Evolutionary conservation across 2,888 invertebrate genomes (phyloP).

Genomic region (Zygothrica quintamaculata): DNA sequence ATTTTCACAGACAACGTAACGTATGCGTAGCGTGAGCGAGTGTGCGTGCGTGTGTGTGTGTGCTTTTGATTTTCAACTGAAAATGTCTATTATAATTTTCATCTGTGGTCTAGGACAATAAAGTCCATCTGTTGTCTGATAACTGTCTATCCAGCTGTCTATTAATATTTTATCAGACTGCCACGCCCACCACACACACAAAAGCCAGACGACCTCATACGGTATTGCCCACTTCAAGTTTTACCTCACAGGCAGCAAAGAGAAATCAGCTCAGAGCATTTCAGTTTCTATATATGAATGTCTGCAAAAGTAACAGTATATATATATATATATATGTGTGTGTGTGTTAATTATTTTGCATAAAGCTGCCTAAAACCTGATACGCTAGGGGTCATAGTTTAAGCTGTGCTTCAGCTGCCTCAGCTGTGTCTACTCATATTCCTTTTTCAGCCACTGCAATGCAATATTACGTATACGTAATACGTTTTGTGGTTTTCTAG

Average conservation of each 20-base stretch:
- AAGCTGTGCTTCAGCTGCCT: too few relatives aligned
- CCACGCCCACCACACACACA: conserved; percentile 49
- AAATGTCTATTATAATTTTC: conserved; percentile 76
- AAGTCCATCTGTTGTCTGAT: conserved; percentile 84
- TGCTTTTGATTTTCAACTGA: conserved; percentile 67
- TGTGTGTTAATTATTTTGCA: conserved; percentile 80
- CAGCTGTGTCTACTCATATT: conserved; percentile 19
- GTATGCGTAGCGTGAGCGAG: conserved; percentile 45
- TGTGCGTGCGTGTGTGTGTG: conserved; percentile 27
- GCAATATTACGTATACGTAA: conserved; percentile 78
- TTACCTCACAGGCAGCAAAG: conserved; percentile 23
- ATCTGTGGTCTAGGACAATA: conserved; percentile 81
- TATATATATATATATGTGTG: conserved; percentile 11
- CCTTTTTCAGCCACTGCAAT: conserved; percentile 61
- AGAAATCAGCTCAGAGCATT: conserved; percentile 23
- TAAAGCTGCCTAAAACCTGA: conserved; percentile 49
- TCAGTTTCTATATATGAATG: conserved; percentile 10
- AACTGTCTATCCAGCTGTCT: conserved; percentile 83
- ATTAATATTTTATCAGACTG: conserved; percentile 82
- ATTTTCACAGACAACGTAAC: conserved; percentile 33
- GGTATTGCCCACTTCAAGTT: conserved; percentile 54
- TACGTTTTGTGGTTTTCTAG: conserved; percentile 74
- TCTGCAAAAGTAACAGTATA: conserved; percentile 11
- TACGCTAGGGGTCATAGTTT: conserved; percentile 21
- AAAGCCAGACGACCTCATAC: conserved; percentile 40